A percentile compares a stretch with the other conserved stretches of the same genome.
These are phyloP conservation scores for Alloplasta piceator DNA, from an alignment of 2,888 invertebrate genomes.

Conservation along the genomic window DNA sequence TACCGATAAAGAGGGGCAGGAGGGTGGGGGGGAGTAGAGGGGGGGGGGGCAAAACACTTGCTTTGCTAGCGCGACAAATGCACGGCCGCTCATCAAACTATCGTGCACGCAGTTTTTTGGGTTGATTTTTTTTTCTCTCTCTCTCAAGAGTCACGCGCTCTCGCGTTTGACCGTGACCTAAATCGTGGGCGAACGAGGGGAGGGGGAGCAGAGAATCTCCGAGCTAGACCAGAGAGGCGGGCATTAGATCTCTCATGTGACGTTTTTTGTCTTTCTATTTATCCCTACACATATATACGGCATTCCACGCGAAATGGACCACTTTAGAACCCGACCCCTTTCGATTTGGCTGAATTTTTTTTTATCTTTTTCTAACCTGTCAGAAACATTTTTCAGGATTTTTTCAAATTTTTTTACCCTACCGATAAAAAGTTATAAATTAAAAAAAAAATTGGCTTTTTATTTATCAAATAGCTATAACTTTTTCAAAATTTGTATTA, in stretches of 20 bases:
- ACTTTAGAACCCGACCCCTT: too few relatives aligned
- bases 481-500: too few relatives aligned
- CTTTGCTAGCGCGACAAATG: conserved; percentile 40
- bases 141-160: conserved; percentile 44
- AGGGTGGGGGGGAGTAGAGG: background rate
- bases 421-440: too few relatives aligned
- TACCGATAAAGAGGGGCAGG: background rate
- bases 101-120: conserved; percentile 43
- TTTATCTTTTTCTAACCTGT: too few relatives aligned
- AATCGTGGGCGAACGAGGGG: conserved; percentile 38
- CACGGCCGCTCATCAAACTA: conserved; percentile 50
- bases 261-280: conserved; percentile 13
- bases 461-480: too few relatives aligned
- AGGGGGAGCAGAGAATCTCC: conserved; percentile 14
- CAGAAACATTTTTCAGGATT: too few relatives aligned
- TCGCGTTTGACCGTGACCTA: conserved; percentile 59
- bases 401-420: too few relatives aligned
- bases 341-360: too few relatives aligned
- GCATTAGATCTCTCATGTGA: conserved; percentile 48
- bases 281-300: conserved; percentile 16
- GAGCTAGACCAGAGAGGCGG: conserved; percentile 33
- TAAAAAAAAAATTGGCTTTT: too few relatives aligned
- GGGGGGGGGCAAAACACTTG: conserved; percentile 40
- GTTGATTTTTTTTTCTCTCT: background rate
- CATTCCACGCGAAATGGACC: too few relatives aligned